A percentile compares a stretch with the other conserved stretches of the same genome.
These are phyloP conservation scores for Sylvicapra grimmia DNA, from an alignment of 2,113 vertebrate genomes.

Conservation along the genomic window DNA sequence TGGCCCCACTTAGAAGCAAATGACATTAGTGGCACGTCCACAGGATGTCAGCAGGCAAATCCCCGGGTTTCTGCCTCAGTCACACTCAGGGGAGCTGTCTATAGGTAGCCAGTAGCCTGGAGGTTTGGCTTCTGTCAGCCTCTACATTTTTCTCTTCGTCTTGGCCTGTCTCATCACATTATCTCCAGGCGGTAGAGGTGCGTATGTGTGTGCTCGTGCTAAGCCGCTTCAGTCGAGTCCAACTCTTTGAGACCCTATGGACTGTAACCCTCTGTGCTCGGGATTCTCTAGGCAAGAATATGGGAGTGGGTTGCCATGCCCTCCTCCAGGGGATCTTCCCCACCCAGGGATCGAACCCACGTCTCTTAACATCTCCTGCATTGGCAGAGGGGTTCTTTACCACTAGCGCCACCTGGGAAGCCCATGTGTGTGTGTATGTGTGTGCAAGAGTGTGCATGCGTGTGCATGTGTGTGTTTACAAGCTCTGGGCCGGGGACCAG, in stretches of 20 bases:
- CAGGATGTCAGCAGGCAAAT: neutral
- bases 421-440: neutral
- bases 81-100: rapidly evolving
- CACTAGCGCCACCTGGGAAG: neutral
- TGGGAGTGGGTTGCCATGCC: neutral
- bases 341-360: neutral
- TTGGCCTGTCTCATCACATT: neutral
- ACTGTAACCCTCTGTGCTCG: neutral
- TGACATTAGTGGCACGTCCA: rapidly evolving
- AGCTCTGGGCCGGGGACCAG: neutral
- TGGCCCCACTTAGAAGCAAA: rapidly evolving
- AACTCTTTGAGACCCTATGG: neutral
- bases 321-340: neutral
- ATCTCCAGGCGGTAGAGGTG: rapidly evolving
- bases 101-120: neutral
- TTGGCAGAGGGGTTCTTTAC: neutral
- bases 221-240: neutral
- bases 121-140: neutral
- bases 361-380: neutral
- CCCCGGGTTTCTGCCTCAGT: neutral
- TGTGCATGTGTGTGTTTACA: neutral
- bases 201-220: rapidly evolving
- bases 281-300: neutral
- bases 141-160: neutral
- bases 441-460: no score